Evolutionary conservation across 2,888 invertebrate genomes (phyloP).

Genomic region (Diaprepes abbreviatus): DNA sequence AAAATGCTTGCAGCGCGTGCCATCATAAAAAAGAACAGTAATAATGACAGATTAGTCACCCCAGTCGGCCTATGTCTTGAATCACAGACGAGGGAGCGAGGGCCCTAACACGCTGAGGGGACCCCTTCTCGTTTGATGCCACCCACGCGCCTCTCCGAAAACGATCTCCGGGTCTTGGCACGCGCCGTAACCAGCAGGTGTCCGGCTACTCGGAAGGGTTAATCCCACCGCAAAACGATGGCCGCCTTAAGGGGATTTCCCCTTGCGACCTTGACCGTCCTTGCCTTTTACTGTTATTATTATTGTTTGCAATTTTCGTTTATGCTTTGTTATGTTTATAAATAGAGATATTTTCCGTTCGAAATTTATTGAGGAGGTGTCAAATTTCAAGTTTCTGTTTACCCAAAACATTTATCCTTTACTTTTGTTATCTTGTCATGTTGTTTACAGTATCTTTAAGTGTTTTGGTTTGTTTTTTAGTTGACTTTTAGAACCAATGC

Average conservation of each 20-base stretch:
- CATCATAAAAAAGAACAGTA: slow-evolving; percentile 43
- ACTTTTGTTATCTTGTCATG: too few relatives aligned
- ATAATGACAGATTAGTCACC: slow-evolving; percentile 50
- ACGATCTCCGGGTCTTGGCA: slow-evolving; percentile 48
- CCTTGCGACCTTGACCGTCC: slow-evolving; percentile 46
- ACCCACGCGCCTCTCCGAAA: slow-evolving; percentile 49
- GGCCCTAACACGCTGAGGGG: slow-evolving; percentile 38
- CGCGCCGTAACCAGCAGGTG: slow-evolving; percentile 51
- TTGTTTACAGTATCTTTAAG: too few relatives aligned
- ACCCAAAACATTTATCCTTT: background rate
- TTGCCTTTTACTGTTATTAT: slow-evolving; percentile 34
- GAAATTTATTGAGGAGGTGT: background rate
- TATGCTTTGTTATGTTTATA: slow-evolving; percentile 10
- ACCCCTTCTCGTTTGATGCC: slow-evolving; percentile 44
- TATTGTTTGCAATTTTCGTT: slow-evolving; percentile 36
- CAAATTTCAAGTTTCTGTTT: background rate
- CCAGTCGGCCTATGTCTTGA: slow-evolving; percentile 47
- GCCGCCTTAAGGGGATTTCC: slow-evolving; percentile 45
- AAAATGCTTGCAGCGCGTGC: slow-evolving; percentile 43
- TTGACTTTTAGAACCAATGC: too few relatives aligned
- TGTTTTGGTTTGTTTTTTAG: too few relatives aligned
- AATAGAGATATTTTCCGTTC: background rate
- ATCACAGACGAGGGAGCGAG: slow-evolving; percentile 44
- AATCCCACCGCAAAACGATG: slow-evolving; percentile 42
- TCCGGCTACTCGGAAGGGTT: slow-evolving; percentile 50